A percentile compares a stretch with the other conserved stretches of the same genome.
phyloP scores from a whole-genome alignment of 2,888 invertebrate species.

The Liopterus haemorrhoidalis region DNA sequence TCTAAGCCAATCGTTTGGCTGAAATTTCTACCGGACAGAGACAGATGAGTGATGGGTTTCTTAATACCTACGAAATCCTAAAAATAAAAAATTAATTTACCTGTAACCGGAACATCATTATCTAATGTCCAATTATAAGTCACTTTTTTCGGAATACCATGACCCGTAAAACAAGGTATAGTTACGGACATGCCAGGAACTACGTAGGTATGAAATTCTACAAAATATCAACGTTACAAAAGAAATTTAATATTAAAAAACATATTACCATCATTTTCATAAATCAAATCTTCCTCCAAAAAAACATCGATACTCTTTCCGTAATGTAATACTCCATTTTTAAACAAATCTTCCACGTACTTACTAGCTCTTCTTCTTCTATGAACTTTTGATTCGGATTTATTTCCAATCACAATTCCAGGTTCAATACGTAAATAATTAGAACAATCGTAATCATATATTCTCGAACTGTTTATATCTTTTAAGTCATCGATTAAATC shows the following conservation, averaged over 20 bases:
- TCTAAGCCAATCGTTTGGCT: too few species aligned
- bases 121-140: conserved; percentile 30
- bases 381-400: conserved; percentile 22
- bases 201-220: conserved; percentile 33
- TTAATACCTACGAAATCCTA: too few species aligned
- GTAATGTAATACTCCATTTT: conserved; percentile 10
- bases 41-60: too few species aligned
- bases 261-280: conserved; percentile 30
- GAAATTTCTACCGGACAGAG: too few species aligned
- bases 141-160: conserved; percentile 21
- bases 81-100: conserved; percentile 21
- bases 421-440: conserved; percentile 23
- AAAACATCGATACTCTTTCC: conserved; percentile 24
- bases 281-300: conserved; percentile 29
- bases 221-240: conserved; percentile 16
- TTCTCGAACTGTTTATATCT: conserved; percentile 14
- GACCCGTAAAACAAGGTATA: conserved; percentile 31
- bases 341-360: conserved; percentile 11
- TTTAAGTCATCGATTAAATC: conserved; percentile 28
- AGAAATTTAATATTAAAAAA: conserved; percentile 3
- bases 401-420: conserved; percentile 24
- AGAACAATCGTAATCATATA: conserved; percentile 25
- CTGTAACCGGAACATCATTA: conserved; percentile 32
- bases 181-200: conserved; percentile 31
- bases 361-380: conserved; percentile 8